phyloP scores from a whole-genome alignment of 2,113 vertebrate genomes.

The Sapayoa aenigma region DNA sequence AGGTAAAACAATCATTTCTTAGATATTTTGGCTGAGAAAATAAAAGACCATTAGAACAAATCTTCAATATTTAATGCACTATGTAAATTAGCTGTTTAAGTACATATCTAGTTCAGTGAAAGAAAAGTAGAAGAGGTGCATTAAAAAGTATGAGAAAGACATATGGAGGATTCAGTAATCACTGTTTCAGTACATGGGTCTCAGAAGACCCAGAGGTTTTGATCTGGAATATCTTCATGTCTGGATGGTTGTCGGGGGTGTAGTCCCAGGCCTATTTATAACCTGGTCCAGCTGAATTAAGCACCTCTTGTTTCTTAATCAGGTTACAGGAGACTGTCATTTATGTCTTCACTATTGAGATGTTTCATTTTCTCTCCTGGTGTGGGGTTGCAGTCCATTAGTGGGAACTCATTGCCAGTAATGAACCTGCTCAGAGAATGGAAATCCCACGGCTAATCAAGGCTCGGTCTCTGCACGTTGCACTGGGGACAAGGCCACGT shows the following conservation, averaged over 20 bases:
- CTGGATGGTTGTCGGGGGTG: neutral
- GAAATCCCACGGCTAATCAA: neutral
- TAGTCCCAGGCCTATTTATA: neutral
- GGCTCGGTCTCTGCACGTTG: neutral
- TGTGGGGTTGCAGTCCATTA: neutral
- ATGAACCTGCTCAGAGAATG: neutral
- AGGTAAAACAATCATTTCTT: conserved; percentile 41
- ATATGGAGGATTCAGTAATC: neutral
- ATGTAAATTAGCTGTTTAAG: conserved; percentile 51
- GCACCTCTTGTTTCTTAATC: neutral
- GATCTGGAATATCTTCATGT: neutral
- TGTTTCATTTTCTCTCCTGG: neutral
- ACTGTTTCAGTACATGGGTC: neutral
- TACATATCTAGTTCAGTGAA: neutral
- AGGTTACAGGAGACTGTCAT: neutral
- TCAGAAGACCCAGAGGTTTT: neutral
- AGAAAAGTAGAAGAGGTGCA: neutral
- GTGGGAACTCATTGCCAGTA: neutral
- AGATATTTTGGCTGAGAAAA: conserved; percentile 8
- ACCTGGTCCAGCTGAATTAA: neutral
- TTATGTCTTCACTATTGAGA: neutral
- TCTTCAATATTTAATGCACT: conserved; percentile 49
- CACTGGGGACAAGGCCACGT: neutral
- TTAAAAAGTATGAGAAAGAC: neutral
- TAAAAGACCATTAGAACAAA: neutral